These are phyloP conservation scores for Thymelicus sylvestris DNA, from an alignment of 2,888 invertebrate genomes.

Conservation along the genomic window DNA sequence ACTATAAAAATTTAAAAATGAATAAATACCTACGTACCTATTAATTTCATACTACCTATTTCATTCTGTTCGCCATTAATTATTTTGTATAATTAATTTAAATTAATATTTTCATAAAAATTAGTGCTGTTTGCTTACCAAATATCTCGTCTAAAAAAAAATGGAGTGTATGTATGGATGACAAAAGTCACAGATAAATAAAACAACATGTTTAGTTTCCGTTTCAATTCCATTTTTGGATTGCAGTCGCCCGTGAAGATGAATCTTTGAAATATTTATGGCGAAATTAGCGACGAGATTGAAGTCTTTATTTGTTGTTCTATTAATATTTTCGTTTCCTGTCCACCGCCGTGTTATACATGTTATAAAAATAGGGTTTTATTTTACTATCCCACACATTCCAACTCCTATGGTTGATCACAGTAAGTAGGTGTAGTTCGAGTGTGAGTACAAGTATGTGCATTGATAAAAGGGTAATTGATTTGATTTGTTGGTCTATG, in stretches of 20 bases:
- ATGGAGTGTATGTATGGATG: neutral
- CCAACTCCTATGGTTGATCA: neutral
- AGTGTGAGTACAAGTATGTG: no score
- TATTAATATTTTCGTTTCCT: conserved; percentile 31
- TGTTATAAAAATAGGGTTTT: conserved; percentile 33
- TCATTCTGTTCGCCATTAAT: no score
- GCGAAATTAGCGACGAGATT: conserved; percentile 25
- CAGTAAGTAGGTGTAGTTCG: neutral
- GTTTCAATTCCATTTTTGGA: conserved; percentile 4
- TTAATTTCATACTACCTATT: no score
- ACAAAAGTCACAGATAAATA: neutral
- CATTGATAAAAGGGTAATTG: no score
- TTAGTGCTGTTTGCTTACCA: no score
- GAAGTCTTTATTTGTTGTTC: conserved; percentile 28
- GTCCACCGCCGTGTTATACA: conserved; percentile 26
- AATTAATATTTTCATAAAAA: no score
- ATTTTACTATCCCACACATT: conserved; percentile 18
- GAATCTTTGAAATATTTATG: conserved; percentile 7
- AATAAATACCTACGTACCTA: no score
- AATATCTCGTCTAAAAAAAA: no score
- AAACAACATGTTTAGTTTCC: neutral
- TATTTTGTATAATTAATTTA: no score
- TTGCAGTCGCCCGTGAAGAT: neutral
- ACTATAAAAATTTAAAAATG: no score
- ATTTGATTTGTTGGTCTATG: no score